These are phyloP conservation scores for Semibalanus balanoides DNA, from an alignment of 1,140 invertebrate genomes.

Conservation along the genomic window DNA sequence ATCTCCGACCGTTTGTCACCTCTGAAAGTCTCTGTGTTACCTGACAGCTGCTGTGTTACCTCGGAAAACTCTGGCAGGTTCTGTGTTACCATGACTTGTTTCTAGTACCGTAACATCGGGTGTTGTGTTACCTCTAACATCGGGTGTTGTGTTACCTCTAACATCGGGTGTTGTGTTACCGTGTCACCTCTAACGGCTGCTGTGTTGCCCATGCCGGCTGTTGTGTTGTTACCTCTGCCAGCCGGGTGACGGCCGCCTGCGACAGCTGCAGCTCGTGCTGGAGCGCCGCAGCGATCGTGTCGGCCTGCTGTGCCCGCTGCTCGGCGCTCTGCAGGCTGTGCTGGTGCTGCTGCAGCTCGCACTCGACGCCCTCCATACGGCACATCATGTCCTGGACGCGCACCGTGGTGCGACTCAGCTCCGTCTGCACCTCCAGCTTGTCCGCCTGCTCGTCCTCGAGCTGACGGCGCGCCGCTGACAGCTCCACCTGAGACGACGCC, in stretches of 20 bases:
- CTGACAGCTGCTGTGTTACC: too few relatives aligned
- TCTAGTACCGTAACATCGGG: too few relatives aligned
- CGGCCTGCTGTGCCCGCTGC: not conserved
- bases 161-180: too few relatives aligned
- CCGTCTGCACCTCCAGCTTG: slow-evolving; percentile 49
- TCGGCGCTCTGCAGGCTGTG: slow-evolving; percentile 7
- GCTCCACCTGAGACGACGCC: slow-evolving; percentile 7
- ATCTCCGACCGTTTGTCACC: too few relatives aligned
- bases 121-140: too few relatives aligned
- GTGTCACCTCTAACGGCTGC: too few relatives aligned
- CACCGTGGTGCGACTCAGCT: slow-evolving; percentile 52
- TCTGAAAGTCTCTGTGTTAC: too few relatives aligned
- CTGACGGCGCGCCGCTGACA: slow-evolving; percentile 19
- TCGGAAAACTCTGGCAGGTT: too few relatives aligned
- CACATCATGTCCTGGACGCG: slow-evolving; percentile 51
- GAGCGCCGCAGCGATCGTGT: not conserved
- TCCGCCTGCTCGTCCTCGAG: slow-evolving; percentile 49
- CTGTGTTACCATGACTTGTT: too few relatives aligned
- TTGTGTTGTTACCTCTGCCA: slow-evolving; percentile 35
- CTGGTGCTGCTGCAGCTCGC: slow-evolving; percentile 8
- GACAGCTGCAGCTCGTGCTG: not conserved
- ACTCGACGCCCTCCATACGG: slow-evolving; percentile 25
- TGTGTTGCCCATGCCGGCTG: too few relatives aligned
- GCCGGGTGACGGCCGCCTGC: slow-evolving; percentile 43
- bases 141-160: too few relatives aligned